Evolutionary conservation across 2,113 vertebrate species (phyloP).

Genomic region (Austrofundulus limnaeus): DNA sequence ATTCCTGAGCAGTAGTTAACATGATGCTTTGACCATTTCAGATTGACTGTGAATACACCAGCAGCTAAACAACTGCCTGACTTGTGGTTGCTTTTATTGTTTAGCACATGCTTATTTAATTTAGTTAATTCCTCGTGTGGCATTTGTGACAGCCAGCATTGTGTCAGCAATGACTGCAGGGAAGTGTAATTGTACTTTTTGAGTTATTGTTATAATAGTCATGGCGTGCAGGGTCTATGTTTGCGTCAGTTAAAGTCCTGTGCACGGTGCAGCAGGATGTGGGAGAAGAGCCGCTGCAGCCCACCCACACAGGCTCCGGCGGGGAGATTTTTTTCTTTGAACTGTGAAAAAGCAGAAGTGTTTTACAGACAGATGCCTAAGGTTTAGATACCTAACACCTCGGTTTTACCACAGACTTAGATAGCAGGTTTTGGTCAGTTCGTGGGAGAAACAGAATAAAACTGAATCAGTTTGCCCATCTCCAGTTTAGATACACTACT

Average conservation of each 20-base stretch:
- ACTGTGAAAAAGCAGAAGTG: neutral
- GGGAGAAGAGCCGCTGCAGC: neutral
- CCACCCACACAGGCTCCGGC: neutral
- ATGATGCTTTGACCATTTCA: neutral
- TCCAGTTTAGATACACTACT: neutral
- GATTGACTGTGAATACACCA: neutral
- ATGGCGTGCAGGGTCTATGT: neutral
- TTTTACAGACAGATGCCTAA: neutral
- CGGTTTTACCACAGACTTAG: too few species aligned
- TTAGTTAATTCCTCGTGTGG: neutral
- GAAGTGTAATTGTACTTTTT: neutral
- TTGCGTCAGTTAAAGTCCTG: too few species aligned
- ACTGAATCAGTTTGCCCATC: too few species aligned
- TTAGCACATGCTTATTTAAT: neutral
- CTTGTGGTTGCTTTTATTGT: neutral
- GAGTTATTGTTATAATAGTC: neutral
- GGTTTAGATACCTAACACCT: neutral
- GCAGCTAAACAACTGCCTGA: neutral
- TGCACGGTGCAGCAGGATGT: neutral
- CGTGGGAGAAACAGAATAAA: too few species aligned
- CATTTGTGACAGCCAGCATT: neutral
- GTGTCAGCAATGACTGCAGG: neutral
- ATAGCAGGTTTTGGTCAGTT: too few species aligned
- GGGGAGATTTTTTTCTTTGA: neutral
- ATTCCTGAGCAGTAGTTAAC: neutral